Base-by-base conservation (phyloP, 37 sponge, comb jelly and placozoan species). In the Spongilla lacustris region DNA sequence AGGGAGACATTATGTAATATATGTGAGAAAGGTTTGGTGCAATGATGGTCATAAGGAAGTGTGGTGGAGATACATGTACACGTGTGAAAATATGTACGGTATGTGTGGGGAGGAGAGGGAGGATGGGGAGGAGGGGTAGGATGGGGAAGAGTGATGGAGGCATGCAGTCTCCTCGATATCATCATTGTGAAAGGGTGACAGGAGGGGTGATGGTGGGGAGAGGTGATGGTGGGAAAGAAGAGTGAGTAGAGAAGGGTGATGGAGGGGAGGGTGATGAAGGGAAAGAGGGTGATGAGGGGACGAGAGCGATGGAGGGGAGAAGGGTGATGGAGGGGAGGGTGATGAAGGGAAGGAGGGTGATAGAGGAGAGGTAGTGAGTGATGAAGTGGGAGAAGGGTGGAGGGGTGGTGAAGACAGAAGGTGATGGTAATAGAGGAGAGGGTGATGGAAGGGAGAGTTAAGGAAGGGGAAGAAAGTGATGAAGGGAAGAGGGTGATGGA, bases 321-420 rank as follows among this genome's bases (percentile, higher is more conserved):
- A 29, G 32, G 76, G 32, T 35, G 76, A 32, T 35, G 34, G 32
- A 32, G 76, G 35, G 32, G 76, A 32, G 3, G 76, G 35, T 24
- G 76, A n/a, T n/a, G n/a, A n/a, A 75, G 34, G 46, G 46, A 46
- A 75, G 76, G n/a, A 75, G 76, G n/a, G n/a, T n/a, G n/a, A n/a
- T n/a, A n/a, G n/a, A n/a, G n/a, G n/a, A n/a, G 35, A 17, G 32
- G 9, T 24, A 9, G 76, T 24, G 76, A 75, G 76, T 35, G 76
- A 75, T 8, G 76, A 34, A 75, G 32, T 28, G 3, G 35, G 76
- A 6, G 76, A 32, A 14, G 76, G 32, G 9, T 4, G 32, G 34
- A n/a, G 76, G 32, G 76, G 76, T 35, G 76, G 9, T 33, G 32
- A 8, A 6, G 76, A 36, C 6, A 14, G 34, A 9, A 36, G 76